A percentile compares a stretch with the other conserved stretches of the same genome.
Conservation (phyloP, 2,888 invertebrate species). For the Polydrusus cervinus region DNA sequence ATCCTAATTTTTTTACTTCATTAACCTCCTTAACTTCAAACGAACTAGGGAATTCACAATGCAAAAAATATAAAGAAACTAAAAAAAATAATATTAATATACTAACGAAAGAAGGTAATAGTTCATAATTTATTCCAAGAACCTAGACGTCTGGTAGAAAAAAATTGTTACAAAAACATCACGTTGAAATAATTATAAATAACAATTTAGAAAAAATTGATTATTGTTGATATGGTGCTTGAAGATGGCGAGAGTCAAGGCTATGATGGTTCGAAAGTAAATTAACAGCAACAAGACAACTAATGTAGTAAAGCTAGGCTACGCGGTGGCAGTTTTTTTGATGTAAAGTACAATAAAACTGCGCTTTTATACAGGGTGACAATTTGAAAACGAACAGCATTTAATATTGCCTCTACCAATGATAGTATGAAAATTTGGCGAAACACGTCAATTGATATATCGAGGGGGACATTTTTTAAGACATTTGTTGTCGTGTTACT, state of each 20-base stretch:
- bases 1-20: too few species aligned
- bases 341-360: too few species aligned
- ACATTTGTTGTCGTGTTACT: too few species aligned
- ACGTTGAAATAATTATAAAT: neutral
- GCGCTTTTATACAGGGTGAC: too few species aligned
- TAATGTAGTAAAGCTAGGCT: too few species aligned
- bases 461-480: too few species aligned
- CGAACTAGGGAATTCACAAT: conserved; percentile 2
- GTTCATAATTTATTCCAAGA: neutral
- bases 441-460: too few species aligned
- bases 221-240: conserved; percentile 4
- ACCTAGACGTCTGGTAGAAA: neutral
- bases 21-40: neutral
- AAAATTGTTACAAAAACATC: conserved; percentile 16
- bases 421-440: too few species aligned
- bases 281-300: neutral
- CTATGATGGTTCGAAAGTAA: neutral
- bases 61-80: neutral
- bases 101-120: neutral
- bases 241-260: neutral
- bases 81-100: neutral
- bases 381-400: too few species aligned
- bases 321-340: too few species aligned
- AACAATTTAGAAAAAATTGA: conserved; percentile 6
- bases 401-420: too few species aligned